A percentile compares a stretch with the other conserved stretches of the same genome.
Conservation (phyloP, 1,140 invertebrate genomes). For the fruit fly (Drosophila melanogaster) region DNA sequence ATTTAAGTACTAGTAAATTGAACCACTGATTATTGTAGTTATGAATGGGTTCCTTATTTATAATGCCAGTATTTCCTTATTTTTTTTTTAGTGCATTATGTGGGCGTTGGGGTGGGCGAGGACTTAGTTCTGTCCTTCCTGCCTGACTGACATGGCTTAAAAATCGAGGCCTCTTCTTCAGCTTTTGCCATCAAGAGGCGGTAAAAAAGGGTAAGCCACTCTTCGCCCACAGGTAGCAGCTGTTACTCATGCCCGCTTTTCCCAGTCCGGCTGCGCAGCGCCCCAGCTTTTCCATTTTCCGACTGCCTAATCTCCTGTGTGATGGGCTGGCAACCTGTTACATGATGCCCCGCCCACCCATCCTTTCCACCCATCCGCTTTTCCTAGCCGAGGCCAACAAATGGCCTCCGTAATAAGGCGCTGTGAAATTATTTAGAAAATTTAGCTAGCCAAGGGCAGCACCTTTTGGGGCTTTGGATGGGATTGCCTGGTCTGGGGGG, state of each 20-base stretch:
- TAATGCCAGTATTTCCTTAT: not conserved
- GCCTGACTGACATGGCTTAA: constrained; percentile 75
- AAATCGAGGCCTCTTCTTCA: constrained; percentile 59
- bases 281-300: constrained; percentile 5
- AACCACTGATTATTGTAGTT: no score
- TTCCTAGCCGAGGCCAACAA: constrained; percentile 32
- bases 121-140: constrained; percentile 55
- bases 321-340: constrained; percentile 75
- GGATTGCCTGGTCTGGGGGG: constrained; percentile 1
- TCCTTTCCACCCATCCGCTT: not conserved
- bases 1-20: no score
- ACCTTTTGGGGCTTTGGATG: constrained; percentile 24
- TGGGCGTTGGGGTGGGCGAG: constrained; percentile 5
- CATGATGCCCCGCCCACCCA: constrained; percentile 25
- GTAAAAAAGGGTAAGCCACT: constrained; percentile 64
- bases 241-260: constrained; percentile 39
- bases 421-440: constrained; percentile 77
- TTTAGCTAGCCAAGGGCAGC: constrained; percentile 41
- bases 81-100: constrained; percentile 11
- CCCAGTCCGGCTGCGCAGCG: not conserved
- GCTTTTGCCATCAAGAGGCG: constrained; percentile 23
- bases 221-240: constrained; percentile 56
- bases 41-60: no score
- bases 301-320: constrained; percentile 74
- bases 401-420: constrained; percentile 63